Conservation (phyloP, 1,140 invertebrate species). For the Caenorhabditis remanei region DNA sequence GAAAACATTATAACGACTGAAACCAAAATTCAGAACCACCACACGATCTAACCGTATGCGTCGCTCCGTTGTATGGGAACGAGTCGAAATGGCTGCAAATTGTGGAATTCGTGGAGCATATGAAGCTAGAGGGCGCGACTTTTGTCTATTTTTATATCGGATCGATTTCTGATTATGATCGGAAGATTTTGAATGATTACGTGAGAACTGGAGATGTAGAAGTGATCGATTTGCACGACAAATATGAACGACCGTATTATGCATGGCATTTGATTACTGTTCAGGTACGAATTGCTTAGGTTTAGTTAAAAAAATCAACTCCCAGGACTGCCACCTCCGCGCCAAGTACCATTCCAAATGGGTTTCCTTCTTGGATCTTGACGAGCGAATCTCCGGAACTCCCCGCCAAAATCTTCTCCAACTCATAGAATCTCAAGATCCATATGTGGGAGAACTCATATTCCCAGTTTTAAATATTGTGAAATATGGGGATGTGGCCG, state of each 20-base stretch:
- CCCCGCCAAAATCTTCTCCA: not conserved
- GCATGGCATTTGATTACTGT: not conserved
- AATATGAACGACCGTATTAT: not conserved
- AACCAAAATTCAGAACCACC: not conserved
- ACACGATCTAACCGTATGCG: slow-evolving; percentile 11
- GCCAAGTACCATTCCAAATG: not conserved
- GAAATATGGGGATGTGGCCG: not conserved
- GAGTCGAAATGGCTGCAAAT: slow-evolving; percentile 50
- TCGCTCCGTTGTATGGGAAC: slow-evolving; percentile 24
- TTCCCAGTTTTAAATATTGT: not conserved
- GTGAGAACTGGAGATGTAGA: slow-evolving; percentile 15
- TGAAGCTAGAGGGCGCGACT: slow-evolving; percentile 19
- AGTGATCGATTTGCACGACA: not conserved
- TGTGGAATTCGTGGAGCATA: slow-evolving; percentile 11
- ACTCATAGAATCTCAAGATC: not conserved
- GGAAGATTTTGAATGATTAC: not conserved
- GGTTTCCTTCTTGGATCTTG: not conserved
- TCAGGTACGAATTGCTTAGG: not conserved
- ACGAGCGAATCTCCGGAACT: slow-evolving; percentile 4
- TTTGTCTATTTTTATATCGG: slow-evolving; percentile 17
- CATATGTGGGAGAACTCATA: not conserved
- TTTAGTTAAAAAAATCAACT: not conserved
- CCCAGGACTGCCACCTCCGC: not conserved
- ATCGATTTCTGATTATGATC: not conserved
- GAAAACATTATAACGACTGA: not conserved